phyloP scores from a whole-genome alignment of 2,113 vertebrate genomes.

The Cochlearius cochlearius region DNA sequence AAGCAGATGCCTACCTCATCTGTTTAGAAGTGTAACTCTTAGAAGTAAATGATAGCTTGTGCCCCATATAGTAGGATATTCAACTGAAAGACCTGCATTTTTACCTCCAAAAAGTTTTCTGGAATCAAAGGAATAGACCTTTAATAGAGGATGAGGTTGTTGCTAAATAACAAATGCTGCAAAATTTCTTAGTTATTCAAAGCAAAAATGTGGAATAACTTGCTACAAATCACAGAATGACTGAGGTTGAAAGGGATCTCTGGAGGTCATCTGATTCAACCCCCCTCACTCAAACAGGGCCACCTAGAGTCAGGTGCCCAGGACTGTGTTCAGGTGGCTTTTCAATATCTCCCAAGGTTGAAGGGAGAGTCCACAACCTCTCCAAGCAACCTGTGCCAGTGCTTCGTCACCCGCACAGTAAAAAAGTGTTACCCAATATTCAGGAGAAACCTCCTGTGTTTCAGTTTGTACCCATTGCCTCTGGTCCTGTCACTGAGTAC shows the following conservation, averaged over 20 bases:
- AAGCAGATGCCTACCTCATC: not conserved
- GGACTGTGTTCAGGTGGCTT: rapidly evolving
- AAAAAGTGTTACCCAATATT: not conserved
- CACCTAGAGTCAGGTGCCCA: not conserved
- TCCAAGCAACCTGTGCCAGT: not conserved
- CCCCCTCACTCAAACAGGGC: not conserved
- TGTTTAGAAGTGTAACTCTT: not conserved
- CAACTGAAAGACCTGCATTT: not conserved
- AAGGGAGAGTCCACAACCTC: not conserved
- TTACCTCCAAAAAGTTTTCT: not conserved
- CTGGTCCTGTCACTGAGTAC: not conserved
- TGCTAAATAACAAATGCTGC: not conserved
- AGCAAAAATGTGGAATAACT: not conserved
- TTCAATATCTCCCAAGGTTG: not conserved
- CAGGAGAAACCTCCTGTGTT: not conserved
- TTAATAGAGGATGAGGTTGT: not conserved
- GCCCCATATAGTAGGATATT: not conserved
- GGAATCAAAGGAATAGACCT: not conserved
- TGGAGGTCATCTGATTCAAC: not conserved
- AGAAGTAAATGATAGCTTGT: not conserved
- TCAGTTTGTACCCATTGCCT: not conserved
- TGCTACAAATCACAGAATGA: not conserved
- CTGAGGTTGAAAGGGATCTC: not conserved
- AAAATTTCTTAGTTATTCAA: not conserved
- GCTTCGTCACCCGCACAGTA: not conserved